Evolutionary conservation across 2,888 invertebrate species (phyloP), one percentile per base, ranked within the genome.

Genomic region (Patella pellucida): DNA sequence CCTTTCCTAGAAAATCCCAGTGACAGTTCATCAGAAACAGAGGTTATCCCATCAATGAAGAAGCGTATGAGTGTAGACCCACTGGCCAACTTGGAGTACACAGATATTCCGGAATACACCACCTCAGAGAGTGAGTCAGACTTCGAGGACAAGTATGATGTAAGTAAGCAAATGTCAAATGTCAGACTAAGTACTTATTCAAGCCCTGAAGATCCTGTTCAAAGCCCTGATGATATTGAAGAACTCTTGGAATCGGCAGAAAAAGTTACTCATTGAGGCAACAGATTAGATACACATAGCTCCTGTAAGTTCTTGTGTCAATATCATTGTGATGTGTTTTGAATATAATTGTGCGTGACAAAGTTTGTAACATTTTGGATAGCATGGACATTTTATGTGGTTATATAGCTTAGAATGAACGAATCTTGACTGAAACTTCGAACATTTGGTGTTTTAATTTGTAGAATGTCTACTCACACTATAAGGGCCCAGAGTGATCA

Each of bases 11-110:
- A 77, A 12, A 68, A 68, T 27, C 78, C 79, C 2, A 81, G 80
- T 76, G 82, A 80, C 41, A 84, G 84, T 27, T 50, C 50, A 23
- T 69, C 50, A n/a, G 82, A 78, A 11, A 78, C 73, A 27, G 74
- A 62, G 27, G 79, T 76, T 41, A 16, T 51, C 27, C 50, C 68
- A 3, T 31, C 69, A 14, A 82, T 72, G 27, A 80, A 80, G 50
- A 86, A 85, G 76, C 76, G 85, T 15, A 73, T 76, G 12, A 87
- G 85, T 73, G 71, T 84, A 11, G 88, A 88, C 74, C 87, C 87
- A 9, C 71, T 87, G 27, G 82, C 83, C 27, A 82, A 81, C 23
- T 77, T 88, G 52, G 86, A 87, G 76, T 81, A 84, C 76, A 77
- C 83, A 19, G 79, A 79, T 50, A 80, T 82, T 15, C 80, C 79